phyloP scores from a whole-genome alignment of 2,888 invertebrate species.

The Cheilosia grossa region DNA sequence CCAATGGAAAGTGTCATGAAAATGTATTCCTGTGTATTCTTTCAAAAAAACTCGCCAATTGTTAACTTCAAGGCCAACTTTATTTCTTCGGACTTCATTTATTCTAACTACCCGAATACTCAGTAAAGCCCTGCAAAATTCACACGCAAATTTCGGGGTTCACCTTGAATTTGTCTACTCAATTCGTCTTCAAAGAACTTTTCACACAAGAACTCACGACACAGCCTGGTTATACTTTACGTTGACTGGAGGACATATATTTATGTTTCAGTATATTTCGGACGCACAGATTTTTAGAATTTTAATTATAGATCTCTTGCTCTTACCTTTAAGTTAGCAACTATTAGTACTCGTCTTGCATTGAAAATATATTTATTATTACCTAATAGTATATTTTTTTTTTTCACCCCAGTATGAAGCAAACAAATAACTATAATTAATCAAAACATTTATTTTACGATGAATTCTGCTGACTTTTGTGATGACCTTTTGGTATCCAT shows the following conservation, averaged over 20 bases:
- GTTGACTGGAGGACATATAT: conserved; percentile 21
- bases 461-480: conserved; percentile 35
- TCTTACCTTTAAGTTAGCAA: conserved; percentile 8
- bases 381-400: too few species aligned
- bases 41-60: too few species aligned
- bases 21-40: too few species aligned
- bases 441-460: neutral
- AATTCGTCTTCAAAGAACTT: neutral
- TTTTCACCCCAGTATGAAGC: neutral
- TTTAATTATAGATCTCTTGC: neutral
- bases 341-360: neutral
- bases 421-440: neutral
- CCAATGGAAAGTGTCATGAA: too few species aligned
- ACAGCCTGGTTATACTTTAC: neutral
- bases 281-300: neutral
- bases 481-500: conserved; percentile 54
- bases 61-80: too few species aligned
- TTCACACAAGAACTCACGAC: neutral
- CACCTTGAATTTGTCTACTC: neutral
- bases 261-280: neutral
- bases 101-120: too few species aligned
- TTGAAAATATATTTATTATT: too few species aligned
- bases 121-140: too few species aligned
- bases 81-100: too few species aligned
- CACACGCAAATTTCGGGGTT: too few species aligned